Conservation (phyloP, 2,888 invertebrate species). For the Ichneumon xanthorius region DNA sequence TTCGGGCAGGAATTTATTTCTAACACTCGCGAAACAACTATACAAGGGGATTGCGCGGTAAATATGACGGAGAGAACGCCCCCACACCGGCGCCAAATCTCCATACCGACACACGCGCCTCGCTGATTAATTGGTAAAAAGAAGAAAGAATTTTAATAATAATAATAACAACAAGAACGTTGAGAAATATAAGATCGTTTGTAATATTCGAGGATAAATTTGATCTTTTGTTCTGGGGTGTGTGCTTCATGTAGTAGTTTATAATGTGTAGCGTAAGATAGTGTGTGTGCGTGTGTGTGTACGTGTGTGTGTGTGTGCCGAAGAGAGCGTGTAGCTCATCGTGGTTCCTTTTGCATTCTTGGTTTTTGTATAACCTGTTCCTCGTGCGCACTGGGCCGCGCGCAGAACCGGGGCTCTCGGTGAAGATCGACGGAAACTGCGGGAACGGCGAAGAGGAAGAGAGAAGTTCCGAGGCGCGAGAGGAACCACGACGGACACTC, state of each 20-base stretch:
- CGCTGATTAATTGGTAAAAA: slow-evolving; percentile 49
- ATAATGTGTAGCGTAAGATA: not conserved
- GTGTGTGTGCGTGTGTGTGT: not conserved
- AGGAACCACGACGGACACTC: slow-evolving; percentile 8
- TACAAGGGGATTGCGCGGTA: not conserved
- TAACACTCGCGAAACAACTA: slow-evolving; percentile 43
- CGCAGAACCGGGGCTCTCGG: slow-evolving; percentile 66
- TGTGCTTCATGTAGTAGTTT: slow-evolving; percentile 9
- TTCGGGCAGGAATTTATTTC: slow-evolving; percentile 50
- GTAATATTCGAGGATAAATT: slow-evolving; percentile 62
- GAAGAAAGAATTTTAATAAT: not conserved
- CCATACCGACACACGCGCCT: slow-evolving; percentile 3
- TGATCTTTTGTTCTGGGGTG: slow-evolving; percentile 57
- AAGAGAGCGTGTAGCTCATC: slow-evolving; percentile 63
- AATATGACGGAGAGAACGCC: not conserved
- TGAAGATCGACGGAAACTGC: slow-evolving; percentile 62
- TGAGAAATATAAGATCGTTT: slow-evolving; percentile 61
- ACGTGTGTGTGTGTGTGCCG: slow-evolving; percentile 5
- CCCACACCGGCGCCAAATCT: slow-evolving; percentile 31
- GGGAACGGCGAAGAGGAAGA: slow-evolving; percentile 47
- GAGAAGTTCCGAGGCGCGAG: slow-evolving; percentile 29
- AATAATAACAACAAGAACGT: slow-evolving; percentile 33
- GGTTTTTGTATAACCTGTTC: slow-evolving; percentile 69
- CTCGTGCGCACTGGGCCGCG: slow-evolving; percentile 62
- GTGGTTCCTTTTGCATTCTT: slow-evolving; percentile 70